phyloP scores from a whole-genome alignment of 64 coral and sea anemone species.

The Trachythela sp. region DNA sequence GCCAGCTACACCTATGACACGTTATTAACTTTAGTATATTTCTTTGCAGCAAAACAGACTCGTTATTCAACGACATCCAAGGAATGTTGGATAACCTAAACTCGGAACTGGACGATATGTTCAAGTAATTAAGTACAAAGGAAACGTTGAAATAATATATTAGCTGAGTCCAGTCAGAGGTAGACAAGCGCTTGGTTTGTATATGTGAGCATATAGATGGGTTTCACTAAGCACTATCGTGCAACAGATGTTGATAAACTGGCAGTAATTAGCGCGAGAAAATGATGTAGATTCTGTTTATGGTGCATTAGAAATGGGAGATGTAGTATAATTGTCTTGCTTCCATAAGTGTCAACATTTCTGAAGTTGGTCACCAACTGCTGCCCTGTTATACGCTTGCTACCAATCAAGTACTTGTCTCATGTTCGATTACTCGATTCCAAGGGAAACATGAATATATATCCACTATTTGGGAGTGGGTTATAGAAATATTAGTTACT shows the following conservation, averaged over 20 bases:
- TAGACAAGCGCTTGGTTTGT: neutral
- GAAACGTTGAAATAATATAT: neutral
- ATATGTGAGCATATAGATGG: too few species aligned
- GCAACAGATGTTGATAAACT: too few species aligned
- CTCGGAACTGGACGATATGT: conserved; percentile 16
- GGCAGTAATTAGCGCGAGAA: too few species aligned
- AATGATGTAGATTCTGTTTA: too few species aligned
- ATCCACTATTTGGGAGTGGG: neutral
- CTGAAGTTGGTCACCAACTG: too few species aligned
- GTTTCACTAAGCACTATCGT: too few species aligned
- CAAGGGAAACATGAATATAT: too few species aligned
- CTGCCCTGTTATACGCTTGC: too few species aligned
- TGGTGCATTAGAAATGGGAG: too few species aligned
- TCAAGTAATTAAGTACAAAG: neutral
- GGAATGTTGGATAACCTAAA: conserved; percentile 17
- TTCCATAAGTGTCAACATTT: too few species aligned
- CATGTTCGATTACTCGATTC: neutral
- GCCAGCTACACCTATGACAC: neutral
- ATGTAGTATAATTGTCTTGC: too few species aligned
- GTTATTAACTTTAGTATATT: neutral
- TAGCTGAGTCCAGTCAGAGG: neutral
- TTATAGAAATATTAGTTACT: neutral
- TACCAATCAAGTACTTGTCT: neutral
- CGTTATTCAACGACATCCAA: neutral
- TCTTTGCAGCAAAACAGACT: neutral